These are phyloP conservation scores for Elymnias hypermnestra DNA, from an alignment of 1,140 invertebrate genomes.

Conservation along the genomic window DNA sequence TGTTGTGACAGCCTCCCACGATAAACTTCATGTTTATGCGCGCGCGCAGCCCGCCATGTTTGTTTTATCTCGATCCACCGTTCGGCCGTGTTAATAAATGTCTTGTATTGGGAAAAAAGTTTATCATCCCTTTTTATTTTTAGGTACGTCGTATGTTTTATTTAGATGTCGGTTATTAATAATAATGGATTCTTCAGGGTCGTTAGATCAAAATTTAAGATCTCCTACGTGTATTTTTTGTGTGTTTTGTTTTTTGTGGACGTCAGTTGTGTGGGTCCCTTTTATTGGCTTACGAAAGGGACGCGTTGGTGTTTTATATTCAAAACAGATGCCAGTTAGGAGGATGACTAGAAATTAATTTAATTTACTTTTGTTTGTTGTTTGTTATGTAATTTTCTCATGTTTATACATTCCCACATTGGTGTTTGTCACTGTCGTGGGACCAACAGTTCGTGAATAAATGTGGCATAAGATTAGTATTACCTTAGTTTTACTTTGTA, in stretches of 20 bases:
- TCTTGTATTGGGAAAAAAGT: constrained; percentile 61
- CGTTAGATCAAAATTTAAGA: constrained; percentile 72
- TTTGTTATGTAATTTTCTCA: constrained; percentile 54
- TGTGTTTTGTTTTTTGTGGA: constrained; percentile 50
- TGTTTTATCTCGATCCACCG: constrained; percentile 70
- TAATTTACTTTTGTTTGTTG: constrained; percentile 60
- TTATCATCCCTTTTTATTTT: constrained; percentile 53
- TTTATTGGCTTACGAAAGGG: constrained; percentile 56
- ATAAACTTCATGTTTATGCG: constrained; percentile 69
- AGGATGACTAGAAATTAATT: constrained; percentile 61
- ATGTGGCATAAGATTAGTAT: background rate
- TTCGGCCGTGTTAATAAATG: constrained; percentile 68
- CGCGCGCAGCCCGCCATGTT: constrained; percentile 70
- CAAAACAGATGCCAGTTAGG: constrained; percentile 65
- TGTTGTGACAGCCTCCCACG: constrained; percentile 74
- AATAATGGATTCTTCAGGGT: constrained; percentile 66
- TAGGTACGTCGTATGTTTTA: constrained; percentile 62
- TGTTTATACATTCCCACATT: constrained; percentile 60
- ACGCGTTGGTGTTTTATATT: constrained; percentile 62
- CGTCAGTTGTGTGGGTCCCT: constrained; percentile 55
- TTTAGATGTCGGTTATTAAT: constrained; percentile 74
- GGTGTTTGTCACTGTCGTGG: constrained; percentile 23
- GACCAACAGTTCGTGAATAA: background rate
- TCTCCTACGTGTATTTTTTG: constrained; percentile 46
- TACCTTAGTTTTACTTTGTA: background rate